These are phyloP conservation scores for Pelochelys cantorii DNA, from an alignment of 2,797 vertebrate genomes.

Conservation along the genomic window DNA sequence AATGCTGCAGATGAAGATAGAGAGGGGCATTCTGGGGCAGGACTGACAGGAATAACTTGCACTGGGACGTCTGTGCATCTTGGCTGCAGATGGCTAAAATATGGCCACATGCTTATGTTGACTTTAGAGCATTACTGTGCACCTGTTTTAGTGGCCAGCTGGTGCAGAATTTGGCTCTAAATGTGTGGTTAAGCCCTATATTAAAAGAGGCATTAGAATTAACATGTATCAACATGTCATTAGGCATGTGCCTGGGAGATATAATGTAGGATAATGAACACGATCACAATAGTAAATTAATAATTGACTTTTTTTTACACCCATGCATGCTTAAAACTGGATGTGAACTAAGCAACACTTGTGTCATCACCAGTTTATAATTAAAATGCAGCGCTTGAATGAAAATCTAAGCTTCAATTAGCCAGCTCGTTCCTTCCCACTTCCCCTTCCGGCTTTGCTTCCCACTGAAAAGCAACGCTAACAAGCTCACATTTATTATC, in stretches of 20 bases:
- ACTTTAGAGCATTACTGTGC: slow-evolving; percentile 44
- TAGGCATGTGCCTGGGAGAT: slow-evolving; percentile 72
- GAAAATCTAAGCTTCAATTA: slow-evolving; percentile 84
- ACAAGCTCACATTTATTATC: slow-evolving; percentile 83
- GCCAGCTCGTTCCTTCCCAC: slow-evolving; percentile 60
- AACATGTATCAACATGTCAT: slow-evolving; percentile 68
- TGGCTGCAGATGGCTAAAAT: slow-evolving; percentile 65
- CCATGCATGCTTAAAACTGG: slow-evolving; percentile 72
- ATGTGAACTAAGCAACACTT: slow-evolving; percentile 69
- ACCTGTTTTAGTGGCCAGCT: slow-evolving; percentile 64
- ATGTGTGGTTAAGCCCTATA: slow-evolving; percentile 40
- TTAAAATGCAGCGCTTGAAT: slow-evolving; percentile 82
- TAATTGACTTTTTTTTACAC: slow-evolving; percentile 69
- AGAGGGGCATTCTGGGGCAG: background rate
- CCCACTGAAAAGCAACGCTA: slow-evolving; percentile 80
- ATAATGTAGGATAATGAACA: slow-evolving; percentile 67
- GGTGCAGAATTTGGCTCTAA: slow-evolving; percentile 20
- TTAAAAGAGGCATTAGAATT: slow-evolving; percentile 65
- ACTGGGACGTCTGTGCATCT: slow-evolving; percentile 19
- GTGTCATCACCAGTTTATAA: slow-evolving; percentile 82
- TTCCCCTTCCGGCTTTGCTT: slow-evolving; percentile 79
- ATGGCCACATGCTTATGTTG: slow-evolving; percentile 22
- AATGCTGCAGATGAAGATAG: background rate
- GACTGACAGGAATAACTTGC: background rate
- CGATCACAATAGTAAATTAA: slow-evolving; percentile 69